Percentiles rank a stretch among this genome's conserved stretches.
Evolutionary conservation across 2,113 vertebrate species (phyloP).

Genomic region (Cettia cetti): DNA sequence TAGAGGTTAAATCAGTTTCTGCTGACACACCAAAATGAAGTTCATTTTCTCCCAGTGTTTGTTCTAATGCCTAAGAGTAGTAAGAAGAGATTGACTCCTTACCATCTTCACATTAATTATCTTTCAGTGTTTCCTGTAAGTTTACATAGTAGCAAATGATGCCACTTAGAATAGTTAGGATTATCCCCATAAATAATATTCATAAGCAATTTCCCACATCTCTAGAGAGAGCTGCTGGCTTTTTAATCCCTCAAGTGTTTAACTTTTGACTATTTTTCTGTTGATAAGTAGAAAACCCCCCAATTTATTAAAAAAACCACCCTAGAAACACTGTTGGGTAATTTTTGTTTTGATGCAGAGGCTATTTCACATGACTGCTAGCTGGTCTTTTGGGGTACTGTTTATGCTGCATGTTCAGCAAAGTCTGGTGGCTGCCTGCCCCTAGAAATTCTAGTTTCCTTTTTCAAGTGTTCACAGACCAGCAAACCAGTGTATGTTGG

Average conservation of each 20-base stretch:
- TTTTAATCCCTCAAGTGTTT: background rate
- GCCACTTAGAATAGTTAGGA: background rate
- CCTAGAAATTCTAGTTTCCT: background rate
- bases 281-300: background rate
- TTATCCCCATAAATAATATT: background rate
- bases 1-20: background rate
- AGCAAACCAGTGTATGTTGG: background rate
- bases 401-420: background rate
- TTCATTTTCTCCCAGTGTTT: background rate
- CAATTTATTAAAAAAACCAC: rapidly evolving
- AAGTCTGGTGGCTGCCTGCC: background rate
- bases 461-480: background rate
- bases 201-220: background rate
- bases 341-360: background rate
- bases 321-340: background rate
- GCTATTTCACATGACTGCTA: background rate
- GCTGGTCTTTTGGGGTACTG: background rate
- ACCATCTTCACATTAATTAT: background rate
- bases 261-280: background rate
- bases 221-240: background rate
- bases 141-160: background rate
- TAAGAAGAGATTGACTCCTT: background rate
- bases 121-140: background rate
- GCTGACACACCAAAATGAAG: background rate
- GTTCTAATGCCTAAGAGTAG: background rate